Evolutionary conservation across 2,888 invertebrate species (phyloP).

Genomic region (Chironomus riparius): DNA sequence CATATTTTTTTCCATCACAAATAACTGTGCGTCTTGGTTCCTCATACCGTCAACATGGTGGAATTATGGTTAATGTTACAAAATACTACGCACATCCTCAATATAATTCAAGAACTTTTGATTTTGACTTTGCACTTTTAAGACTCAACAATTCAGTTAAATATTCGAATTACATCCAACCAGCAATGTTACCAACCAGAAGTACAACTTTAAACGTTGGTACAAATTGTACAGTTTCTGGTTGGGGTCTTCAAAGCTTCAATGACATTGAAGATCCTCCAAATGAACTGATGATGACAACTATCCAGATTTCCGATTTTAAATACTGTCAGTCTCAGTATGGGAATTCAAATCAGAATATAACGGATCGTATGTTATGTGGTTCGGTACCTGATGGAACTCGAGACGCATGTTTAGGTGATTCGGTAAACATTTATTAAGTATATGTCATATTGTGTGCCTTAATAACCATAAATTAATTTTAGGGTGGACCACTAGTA

Average conservation of each 20-base stretch:
- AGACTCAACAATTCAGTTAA: background rate
- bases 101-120: background rate
- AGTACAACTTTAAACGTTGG: background rate
- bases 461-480: background rate
- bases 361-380: background rate
- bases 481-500: background rate
- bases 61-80: background rate
- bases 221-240: background rate
- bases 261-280: background rate
- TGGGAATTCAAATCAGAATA: background rate
- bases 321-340: background rate
- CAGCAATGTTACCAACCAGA: background rate
- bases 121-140: background rate
- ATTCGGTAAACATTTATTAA: background rate
- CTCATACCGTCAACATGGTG: background rate
- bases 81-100: background rate
- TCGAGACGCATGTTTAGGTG: background rate
- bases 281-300: background rate
- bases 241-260: background rate
- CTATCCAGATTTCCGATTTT: background rate
- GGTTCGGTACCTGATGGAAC: background rate
- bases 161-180: background rate
- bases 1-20: background rate
- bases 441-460: too few relatives aligned
- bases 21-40: background rate